These are phyloP conservation scores for Macrotis lagotis DNA, from an alignment of 2,113 vertebrate genomes.

Conservation along the genomic window DNA sequence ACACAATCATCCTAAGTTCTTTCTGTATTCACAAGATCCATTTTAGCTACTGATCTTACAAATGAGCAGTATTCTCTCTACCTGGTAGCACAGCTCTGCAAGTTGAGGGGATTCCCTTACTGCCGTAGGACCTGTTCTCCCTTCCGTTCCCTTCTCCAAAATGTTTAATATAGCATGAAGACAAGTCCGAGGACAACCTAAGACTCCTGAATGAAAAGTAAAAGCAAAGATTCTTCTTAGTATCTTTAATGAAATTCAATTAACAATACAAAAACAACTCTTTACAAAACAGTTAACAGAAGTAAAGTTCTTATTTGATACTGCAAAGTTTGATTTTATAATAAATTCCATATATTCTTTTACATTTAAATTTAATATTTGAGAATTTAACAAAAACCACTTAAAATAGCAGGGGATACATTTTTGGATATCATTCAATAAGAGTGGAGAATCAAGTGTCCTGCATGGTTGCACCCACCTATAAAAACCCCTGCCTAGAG, in stretches of 20 bases:
- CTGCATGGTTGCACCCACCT: too few species aligned
- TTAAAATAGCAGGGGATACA: too few species aligned
- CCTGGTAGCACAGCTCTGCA: constrained; percentile 98
- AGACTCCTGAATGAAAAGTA: constrained; percentile 87
- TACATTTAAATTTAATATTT: too few species aligned
- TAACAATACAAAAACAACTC: constrained; percentile 44
- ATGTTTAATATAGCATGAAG: constrained; percentile 97
- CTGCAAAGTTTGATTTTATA: too few species aligned
- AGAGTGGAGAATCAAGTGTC: too few species aligned
- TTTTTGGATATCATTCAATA: too few species aligned
- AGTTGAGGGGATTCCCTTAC: constrained; percentile 93
- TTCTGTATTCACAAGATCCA: not conserved
- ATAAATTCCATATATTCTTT: too few species aligned
- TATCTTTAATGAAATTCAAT: not conserved
- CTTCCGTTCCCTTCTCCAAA: constrained; percentile 92
- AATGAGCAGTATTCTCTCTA: constrained; percentile 54
- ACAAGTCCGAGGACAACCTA: constrained; percentile 96
- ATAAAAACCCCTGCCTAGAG: too few species aligned
- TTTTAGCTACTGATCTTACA: not conserved
- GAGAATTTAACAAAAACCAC: too few species aligned
- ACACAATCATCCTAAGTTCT: not conserved
- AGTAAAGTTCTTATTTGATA: not conserved
- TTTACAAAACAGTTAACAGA: not conserved
- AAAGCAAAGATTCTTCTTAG: constrained; percentile 44
- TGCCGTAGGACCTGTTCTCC: constrained; percentile 90